These are phyloP conservation scores for Pseudopodoces humilis DNA, from an alignment of 2,113 vertebrate genomes.

Conservation along the genomic window DNA sequence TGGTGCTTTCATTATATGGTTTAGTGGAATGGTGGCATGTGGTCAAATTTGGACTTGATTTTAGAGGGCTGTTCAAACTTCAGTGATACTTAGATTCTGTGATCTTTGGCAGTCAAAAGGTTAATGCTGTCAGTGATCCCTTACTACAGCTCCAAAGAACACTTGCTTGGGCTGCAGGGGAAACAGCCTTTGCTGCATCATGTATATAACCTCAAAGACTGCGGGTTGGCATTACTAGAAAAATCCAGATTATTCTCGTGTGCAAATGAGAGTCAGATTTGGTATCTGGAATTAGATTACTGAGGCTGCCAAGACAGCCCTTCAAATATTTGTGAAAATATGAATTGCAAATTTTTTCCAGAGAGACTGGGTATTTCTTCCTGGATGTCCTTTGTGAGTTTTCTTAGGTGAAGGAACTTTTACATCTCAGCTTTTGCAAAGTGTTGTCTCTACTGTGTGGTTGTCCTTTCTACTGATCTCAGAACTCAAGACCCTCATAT, in stretches of 20 bases:
- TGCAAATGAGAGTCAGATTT: background rate
- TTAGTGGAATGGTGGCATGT: background rate
- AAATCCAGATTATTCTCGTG: background rate
- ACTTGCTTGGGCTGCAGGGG: background rate
- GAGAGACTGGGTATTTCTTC: background rate
- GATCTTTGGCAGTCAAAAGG: background rate
- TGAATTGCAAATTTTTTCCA: background rate
- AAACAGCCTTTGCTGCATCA: background rate
- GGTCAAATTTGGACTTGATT: background rate
- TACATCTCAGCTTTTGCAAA: background rate
- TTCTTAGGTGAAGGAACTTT: background rate
- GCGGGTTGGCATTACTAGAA: background rate
- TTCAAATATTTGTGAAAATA: background rate
- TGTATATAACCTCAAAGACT: fast-evolving
- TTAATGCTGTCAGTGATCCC: background rate
- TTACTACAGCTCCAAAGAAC: background rate
- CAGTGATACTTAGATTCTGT: background rate
- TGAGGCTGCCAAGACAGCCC: background rate
- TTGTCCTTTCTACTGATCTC: background rate
- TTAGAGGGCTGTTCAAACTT: background rate
- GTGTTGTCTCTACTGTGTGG: background rate
- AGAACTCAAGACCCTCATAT: background rate
- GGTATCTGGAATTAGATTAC: background rate
- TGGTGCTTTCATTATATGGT: background rate
- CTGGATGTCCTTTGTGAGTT: fast-evolving